phyloP scores from a whole-genome alignment of 2,888 invertebrate species.

The Digitonthophagus gazella region DNA sequence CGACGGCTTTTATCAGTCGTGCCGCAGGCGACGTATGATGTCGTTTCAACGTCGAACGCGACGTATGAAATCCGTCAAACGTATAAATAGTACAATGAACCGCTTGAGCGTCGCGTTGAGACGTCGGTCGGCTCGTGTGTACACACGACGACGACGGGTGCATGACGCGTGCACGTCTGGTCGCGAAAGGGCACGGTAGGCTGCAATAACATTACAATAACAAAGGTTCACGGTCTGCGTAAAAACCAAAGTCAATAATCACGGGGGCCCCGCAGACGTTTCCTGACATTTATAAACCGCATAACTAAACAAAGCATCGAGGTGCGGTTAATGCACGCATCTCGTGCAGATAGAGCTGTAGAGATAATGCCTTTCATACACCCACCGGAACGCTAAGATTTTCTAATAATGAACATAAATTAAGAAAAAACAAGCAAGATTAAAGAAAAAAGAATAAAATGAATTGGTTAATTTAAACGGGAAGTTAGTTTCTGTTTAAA shows the following conservation, averaged over 20 bases:
- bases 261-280: conserved; percentile 36
- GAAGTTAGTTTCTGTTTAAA: no score
- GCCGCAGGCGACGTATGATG: background rate
- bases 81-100: background rate
- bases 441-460: no score
- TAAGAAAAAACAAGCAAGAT: no score
- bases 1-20: background rate
- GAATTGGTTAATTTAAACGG: no score
- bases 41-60: background rate
- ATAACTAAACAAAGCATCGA: conserved; percentile 35
- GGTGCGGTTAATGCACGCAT: conserved; percentile 34
- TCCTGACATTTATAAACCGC: conserved; percentile 37
- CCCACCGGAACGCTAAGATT: no score
- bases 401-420: no score
- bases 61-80: background rate
- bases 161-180: background rate
- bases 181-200: background rate
- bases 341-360: no score
- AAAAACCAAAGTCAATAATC: conserved; percentile 32
- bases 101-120: background rate
- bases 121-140: background rate
- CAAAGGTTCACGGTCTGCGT: conserved; percentile 30
- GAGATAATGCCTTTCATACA: no score
- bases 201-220: conserved; percentile 1
- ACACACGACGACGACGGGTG: conserved; percentile 1